Base-by-base conservation (phyloP, 2,888 invertebrate species). In the Sclerodermus sp. region DNA sequence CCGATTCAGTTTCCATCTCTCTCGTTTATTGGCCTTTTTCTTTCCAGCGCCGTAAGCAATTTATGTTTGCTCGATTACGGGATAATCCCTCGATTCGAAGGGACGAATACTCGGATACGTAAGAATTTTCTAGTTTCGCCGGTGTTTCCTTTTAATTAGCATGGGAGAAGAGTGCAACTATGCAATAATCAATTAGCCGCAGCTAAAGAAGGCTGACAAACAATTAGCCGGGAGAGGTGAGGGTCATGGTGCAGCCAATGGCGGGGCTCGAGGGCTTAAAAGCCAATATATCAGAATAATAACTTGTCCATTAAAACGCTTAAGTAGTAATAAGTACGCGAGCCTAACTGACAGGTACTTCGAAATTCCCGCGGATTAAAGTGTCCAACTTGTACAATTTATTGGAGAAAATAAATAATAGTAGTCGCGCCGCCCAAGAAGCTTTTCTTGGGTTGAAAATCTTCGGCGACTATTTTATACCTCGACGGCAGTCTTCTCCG, bases 271-370 rank as follows among this genome's bases (percentile, higher is more conserved):
- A 39, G 23, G 67, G 70, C 72, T 72, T 72, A 72, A 72, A 72
- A 72, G 61, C 66, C 71, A 65, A 74, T 74, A 74, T 68, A 75
- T 74, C 67, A 73, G 66, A 68, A 68, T 73, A 71, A 70, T 69
- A 76, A 77, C 76, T 76, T 76, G 70, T 74, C 74, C 77, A 77
- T 77, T 75, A 77, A 75, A 75, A 74, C 66, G 68, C 73, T 73
- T 71, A 76, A 72, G 74, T 73, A 72, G 67, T 67, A 72, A 75
- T 74, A 77, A 77, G 76, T 74, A 75, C 61, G 64, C 68, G 63
- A 67, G 67, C 67, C 67, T 62, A 73, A 74, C 68, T 71, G 74
- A 73, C 70, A 70, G 70, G 62, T 64, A 70, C 71, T 72, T 70
- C 55, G 63, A 66, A 65, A 66, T 68, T 73, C 60, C 58, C 46